Percentiles rank a stretch among this genome's conserved stretches.
Conservation (phyloP, 1,140 invertebrate genomes). For the Yoshiicerus persimilis region DNA sequence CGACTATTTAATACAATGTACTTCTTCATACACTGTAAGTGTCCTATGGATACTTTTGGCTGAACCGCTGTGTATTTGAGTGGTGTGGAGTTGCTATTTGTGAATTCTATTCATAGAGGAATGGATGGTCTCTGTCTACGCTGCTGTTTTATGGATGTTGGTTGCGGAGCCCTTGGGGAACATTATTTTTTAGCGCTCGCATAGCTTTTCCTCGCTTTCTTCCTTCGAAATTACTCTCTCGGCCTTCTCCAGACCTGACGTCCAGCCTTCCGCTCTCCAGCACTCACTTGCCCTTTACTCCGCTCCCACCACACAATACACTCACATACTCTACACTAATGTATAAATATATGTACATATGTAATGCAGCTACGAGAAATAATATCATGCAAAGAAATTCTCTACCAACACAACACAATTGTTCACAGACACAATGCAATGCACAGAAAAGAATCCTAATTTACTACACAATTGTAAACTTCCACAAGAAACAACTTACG, state of each 20-base stretch:
- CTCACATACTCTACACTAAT: not conserved
- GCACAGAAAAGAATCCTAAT: not conserved
- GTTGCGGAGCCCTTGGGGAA: slow-evolving; percentile 27
- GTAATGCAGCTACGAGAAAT: no score
- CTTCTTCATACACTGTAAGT: no score
- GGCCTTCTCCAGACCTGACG: not conserved
- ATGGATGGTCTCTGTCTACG: slow-evolving; percentile 35
- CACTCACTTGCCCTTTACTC: not conserved
- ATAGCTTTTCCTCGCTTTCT: not conserved
- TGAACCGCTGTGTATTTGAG: not conserved
- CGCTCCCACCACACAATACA: not conserved
- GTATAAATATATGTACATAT: not conserved
- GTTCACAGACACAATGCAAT: no score
- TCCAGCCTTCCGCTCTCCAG: not conserved
- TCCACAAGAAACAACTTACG: not conserved
- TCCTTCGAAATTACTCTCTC: not conserved
- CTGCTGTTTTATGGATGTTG: slow-evolving; percentile 31
- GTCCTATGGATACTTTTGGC: no score
- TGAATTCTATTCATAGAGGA: slow-evolving; percentile 9
- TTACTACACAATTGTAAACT: not conserved
- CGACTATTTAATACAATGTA: no score
- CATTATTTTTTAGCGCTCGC: slow-evolving; percentile 37
- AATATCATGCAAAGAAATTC: not conserved
- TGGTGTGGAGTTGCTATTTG: not conserved
- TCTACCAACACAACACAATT: not conserved